These are phyloP conservation scores for Plutomurus gul DNA, from an alignment of 1,140 invertebrate species.

Conservation along the genomic window DNA sequence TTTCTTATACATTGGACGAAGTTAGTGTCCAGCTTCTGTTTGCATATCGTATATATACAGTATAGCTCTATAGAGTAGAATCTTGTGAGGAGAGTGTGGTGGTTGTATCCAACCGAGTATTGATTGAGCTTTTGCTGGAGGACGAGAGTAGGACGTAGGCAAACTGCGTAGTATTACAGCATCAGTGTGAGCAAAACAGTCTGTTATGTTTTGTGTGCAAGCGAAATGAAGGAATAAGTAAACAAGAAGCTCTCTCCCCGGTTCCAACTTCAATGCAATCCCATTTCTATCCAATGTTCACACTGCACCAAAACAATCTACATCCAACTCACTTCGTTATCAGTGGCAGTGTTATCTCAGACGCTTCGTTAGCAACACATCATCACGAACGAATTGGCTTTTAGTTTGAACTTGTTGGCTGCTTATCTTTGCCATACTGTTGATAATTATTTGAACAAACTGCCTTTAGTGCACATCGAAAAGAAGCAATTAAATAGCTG, in stretches of 20 bases:
- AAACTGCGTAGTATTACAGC: not conserved
- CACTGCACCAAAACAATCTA: not conserved
- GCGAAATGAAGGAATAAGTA: too few relatives aligned
- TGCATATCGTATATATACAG: too few relatives aligned
- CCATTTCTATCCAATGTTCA: not conserved
- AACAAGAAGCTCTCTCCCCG: constrained; percentile 26
- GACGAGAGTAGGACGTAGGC: too few relatives aligned
- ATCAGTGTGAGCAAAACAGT: not conserved
- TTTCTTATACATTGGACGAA: too few relatives aligned
- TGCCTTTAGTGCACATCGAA: too few relatives aligned
- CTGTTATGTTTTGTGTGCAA: constrained; percentile 4
- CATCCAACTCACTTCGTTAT: not conserved
- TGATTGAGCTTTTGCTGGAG: not conserved
- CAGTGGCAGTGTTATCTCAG: constrained; percentile 1
- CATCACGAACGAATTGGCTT: too few relatives aligned
- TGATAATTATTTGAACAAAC: too few relatives aligned
- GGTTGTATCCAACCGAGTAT: not conserved
- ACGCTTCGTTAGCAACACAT: not conserved
- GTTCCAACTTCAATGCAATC: constrained; percentile 8
- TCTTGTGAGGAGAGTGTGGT: too few relatives aligned
- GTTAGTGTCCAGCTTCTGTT: too few relatives aligned
- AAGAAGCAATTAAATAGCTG: too few relatives aligned
- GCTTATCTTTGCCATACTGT: not conserved
- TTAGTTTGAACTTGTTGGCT: not conserved
- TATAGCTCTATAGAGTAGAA: too few relatives aligned